Percentiles rank a stretch among this genome's conserved stretches.
Conservation (phyloP, 92 coral and sea anemone species). For the Phenganax subtilis region DNA sequence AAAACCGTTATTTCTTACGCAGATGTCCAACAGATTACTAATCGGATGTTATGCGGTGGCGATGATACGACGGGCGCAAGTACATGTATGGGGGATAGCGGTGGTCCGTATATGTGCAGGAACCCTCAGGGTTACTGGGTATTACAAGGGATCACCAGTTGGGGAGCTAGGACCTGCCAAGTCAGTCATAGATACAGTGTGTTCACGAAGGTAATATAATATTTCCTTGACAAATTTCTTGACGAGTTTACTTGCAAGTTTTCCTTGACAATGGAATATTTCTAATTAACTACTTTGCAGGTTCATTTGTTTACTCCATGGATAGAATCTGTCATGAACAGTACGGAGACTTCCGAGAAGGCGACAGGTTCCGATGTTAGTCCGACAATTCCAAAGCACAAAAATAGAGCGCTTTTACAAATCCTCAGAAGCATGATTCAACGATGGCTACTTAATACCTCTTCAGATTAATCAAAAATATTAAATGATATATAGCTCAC, state of each 20-base stretch:
- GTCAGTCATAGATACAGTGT: constrained; percentile 32
- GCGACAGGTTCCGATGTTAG: neutral
- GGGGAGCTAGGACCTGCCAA: constrained; percentile 22
- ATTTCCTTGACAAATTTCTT: too few species aligned
- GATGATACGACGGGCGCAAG: constrained; percentile 31
- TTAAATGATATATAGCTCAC: too few species aligned
- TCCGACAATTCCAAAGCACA: neutral
- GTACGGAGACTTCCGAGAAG: constrained; percentile 5
- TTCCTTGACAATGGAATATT: neutral
- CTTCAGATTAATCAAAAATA: too few species aligned
- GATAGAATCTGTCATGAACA: constrained; percentile 23
- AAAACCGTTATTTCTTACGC: neutral
- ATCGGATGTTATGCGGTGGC: constrained; percentile 33
- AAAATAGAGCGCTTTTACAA: neutral
- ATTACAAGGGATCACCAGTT: constrained; percentile 37
- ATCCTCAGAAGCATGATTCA: neutral
- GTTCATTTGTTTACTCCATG: constrained; percentile 17
- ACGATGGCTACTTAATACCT: neutral
- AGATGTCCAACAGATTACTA: constrained; percentile 10
- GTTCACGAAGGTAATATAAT: neutral
- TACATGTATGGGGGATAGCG: constrained; percentile 33
- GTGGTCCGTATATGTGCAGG: constrained; percentile 34
- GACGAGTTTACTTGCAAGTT: neutral
- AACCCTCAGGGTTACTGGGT: constrained; percentile 36
- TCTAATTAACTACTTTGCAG: neutral